phyloP scores from a whole-genome alignment of 2,113 vertebrate genomes.

The Dolichotis patagonum region DNA sequence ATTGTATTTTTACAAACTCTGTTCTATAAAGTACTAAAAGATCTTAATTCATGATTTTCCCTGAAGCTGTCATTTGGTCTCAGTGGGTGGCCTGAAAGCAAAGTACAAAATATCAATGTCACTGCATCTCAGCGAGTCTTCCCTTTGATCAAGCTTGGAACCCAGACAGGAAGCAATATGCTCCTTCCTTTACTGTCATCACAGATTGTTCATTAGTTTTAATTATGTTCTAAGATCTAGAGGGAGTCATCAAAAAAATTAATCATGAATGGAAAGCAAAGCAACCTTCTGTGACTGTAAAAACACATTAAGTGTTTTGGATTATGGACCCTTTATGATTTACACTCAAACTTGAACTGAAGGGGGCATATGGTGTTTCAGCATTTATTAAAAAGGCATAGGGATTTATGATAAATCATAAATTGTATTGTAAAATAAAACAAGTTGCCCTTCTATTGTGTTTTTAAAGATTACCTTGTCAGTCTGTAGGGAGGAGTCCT shows the following conservation, averaged over 20 bases:
- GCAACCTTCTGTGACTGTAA: constrained; percentile 76
- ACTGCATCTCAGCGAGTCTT: constrained; percentile 60
- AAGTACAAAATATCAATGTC: background rate
- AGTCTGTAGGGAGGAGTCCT: background rate
- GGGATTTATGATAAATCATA: constrained; percentile 59
- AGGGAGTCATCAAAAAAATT: constrained; percentile 83
- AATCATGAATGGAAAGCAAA: constrained; percentile 78
- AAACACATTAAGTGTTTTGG: constrained; percentile 79
- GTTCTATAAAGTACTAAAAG: constrained; percentile 47
- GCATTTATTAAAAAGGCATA: constrained; percentile 72
- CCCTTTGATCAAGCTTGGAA: constrained; percentile 75
- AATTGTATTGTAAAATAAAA: background rate
- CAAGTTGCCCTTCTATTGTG: background rate
- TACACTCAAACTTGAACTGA: constrained; percentile 75
- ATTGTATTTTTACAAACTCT: constrained; percentile 60
- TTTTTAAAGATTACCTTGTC: constrained; percentile 8
- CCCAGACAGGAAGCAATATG: constrained; percentile 67
- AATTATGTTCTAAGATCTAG: constrained; percentile 85
- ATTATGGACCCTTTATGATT: constrained; percentile 79
- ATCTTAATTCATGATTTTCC: constrained; percentile 65
- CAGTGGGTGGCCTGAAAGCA: constrained; percentile 76
- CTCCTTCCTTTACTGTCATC: constrained; percentile 59
- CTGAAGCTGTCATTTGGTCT: constrained; percentile 68
- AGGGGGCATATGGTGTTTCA: constrained; percentile 73
- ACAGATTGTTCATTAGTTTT: constrained; percentile 83